phyloP scores from a whole-genome alignment of 2,113 vertebrate species.

The Silurus meridionalis region DNA sequence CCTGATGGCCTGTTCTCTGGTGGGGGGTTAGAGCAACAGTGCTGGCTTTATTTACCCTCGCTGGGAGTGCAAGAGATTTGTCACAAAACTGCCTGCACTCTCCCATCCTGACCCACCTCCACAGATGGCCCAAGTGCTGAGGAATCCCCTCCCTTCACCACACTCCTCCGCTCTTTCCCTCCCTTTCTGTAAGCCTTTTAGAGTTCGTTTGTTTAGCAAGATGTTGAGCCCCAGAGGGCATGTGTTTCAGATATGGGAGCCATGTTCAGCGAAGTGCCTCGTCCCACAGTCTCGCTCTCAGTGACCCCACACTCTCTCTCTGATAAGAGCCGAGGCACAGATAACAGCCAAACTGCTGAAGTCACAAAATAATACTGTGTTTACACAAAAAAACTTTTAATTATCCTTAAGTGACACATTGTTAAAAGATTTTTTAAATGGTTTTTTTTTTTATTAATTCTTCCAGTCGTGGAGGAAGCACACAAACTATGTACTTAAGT shows the following conservation, averaged over 20 bases:
- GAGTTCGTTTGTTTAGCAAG: constrained; percentile 73
- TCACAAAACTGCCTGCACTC: constrained; percentile 67
- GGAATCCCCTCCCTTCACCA: constrained; percentile 65
- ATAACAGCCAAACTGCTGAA: neutral
- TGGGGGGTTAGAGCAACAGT: constrained; percentile 89
- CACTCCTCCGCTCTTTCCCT: constrained; percentile 26
- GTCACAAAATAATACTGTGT: neutral
- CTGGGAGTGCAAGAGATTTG: constrained; percentile 84
- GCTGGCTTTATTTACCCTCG: constrained; percentile 89
- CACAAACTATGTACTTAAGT: too few species aligned
- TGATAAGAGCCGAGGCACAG: constrained; percentile 55
- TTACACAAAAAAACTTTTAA: constrained; percentile 19
- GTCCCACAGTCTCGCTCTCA: constrained; percentile 66
- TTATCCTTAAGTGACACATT: neutral
- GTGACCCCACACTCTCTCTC: constrained; percentile 65
- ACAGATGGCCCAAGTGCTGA: constrained; percentile 81
- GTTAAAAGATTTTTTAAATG: too few species aligned
- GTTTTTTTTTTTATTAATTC: too few species aligned
- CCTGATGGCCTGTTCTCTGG: constrained; percentile 78
- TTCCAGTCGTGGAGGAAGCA: too few species aligned
- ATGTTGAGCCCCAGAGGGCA: constrained; percentile 72
- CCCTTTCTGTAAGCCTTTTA: constrained; percentile 69
- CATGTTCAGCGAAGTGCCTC: constrained; percentile 69
- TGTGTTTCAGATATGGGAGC: constrained; percentile 76
- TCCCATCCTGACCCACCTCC: constrained; percentile 67